Conservation (phyloP, 2,797 vertebrate species). For the Tachyglossus aculeatus region DNA sequence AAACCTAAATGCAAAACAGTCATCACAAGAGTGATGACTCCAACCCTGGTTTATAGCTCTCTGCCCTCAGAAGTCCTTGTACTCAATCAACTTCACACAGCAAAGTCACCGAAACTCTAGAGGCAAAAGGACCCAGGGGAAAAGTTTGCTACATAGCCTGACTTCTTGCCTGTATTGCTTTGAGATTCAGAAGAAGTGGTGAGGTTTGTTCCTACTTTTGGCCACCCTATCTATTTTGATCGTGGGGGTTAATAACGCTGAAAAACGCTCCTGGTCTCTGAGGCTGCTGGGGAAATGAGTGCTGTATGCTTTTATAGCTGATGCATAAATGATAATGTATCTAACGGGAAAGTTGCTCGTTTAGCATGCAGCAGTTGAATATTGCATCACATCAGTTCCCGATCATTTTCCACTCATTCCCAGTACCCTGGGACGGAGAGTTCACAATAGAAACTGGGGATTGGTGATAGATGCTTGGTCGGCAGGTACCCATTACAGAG, state of each 20-base stretch:
- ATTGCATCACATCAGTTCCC: slow-evolving; percentile 47
- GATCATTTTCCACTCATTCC: slow-evolving; percentile 14
- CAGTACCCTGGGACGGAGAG: not conserved
- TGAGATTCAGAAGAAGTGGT: slow-evolving; percentile 51
- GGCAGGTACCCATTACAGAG: slow-evolving; percentile 4
- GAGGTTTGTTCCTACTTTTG: slow-evolving; percentile 48
- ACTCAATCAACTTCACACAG: slow-evolving; percentile 8
- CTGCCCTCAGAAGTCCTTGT: too few relatives aligned
- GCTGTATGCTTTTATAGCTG: slow-evolving; percentile 58
- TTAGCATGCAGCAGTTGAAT: slow-evolving; percentile 40
- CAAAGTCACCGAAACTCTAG: not conserved
- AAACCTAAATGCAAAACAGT: too few relatives aligned
- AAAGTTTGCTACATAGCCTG: not conserved
- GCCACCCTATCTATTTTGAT: slow-evolving; percentile 53
- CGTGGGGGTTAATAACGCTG: slow-evolving; percentile 60
- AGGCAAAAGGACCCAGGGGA: slow-evolving; percentile 20
- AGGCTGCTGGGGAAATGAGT: slow-evolving; percentile 56
- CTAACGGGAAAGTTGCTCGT: slow-evolving; percentile 49
- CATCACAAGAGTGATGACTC: too few relatives aligned
- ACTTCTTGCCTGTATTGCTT: slow-evolving; percentile 31
- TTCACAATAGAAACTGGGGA: slow-evolving; percentile 13
- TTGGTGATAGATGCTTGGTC: slow-evolving; percentile 19
- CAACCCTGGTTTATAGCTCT: too few relatives aligned
- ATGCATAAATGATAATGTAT: slow-evolving; percentile 57
- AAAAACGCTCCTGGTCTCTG: slow-evolving; percentile 52